phyloP scores from a whole-genome alignment of 2,888 invertebrate species.

The Nezara viridula region DNA sequence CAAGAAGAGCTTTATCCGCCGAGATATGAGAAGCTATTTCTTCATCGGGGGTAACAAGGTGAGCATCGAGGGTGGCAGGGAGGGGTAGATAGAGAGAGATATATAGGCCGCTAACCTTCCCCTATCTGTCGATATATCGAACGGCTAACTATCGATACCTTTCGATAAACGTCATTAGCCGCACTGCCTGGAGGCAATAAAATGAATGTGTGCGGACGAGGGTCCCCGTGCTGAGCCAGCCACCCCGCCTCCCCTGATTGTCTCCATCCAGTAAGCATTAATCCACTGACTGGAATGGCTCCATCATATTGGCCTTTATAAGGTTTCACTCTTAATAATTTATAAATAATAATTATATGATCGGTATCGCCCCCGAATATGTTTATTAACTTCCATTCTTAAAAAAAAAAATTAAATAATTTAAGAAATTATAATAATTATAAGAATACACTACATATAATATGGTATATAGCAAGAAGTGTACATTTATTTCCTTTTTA shows the following conservation, averaged over 20 bases:
- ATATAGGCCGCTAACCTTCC: constrained; percentile 38
- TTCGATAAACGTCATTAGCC: constrained; percentile 46
- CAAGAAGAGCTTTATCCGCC: not conserved
- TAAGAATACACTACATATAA: no score
- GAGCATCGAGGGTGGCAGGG: not conserved
- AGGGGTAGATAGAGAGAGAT: constrained; percentile 11
- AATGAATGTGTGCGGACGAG: constrained; percentile 42
- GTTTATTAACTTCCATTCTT: no score
- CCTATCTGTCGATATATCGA: constrained; percentile 46
- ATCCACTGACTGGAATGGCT: not conserved
- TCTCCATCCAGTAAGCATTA: constrained; percentile 38
- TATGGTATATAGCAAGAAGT: no score
- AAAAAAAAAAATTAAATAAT: no score
- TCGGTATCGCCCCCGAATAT: no score
- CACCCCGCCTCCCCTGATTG: constrained; percentile 5
- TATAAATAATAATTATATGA: not conserved
- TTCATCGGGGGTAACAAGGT: constrained; percentile 22
- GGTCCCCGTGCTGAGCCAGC: constrained; percentile 44
- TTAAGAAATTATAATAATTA: no score
- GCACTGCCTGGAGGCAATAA: constrained; percentile 45
- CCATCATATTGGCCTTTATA: not conserved
- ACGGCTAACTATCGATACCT: constrained; percentile 46
- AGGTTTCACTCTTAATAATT: not conserved
- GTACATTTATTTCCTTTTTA: no score
- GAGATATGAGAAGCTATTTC: not conserved